Evolutionary conservation across 2,888 invertebrate genomes (phyloP), one percentile per base, ranked within the genome.

Genomic region (Deilephila porcellus): DNA sequence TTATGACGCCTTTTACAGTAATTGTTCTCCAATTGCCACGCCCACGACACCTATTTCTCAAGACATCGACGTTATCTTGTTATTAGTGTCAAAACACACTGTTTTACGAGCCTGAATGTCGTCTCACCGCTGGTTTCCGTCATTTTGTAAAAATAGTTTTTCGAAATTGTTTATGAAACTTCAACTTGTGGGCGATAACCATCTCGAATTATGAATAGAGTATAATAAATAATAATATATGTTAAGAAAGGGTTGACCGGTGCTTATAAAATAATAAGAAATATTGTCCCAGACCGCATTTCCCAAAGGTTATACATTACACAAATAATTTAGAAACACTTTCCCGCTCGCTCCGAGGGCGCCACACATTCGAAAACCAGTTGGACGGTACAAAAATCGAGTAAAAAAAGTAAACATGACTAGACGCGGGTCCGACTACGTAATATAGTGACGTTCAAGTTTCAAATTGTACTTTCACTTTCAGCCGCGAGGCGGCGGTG

Each of bases 381-480:
- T 74, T 74, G 11, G 25, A 70, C 59, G 60, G 19, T 53, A 71
- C 32, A 73, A 76, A 75, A 77, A 78, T 75, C 64, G 76, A 71
- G 71, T 71, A 78, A 78, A 78, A 80, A 80, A 82, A 79, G 78
- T 80, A 81, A 81, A 81, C 77, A 78, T 76, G 72, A 71, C 72
- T 77, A 79, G 79, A 75, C 75, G 79, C 78, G 76, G 74, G 72
- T 67, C 71, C 74, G 71, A 25, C 77, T 76, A 81, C 84, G 85
- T 86, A 87, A 86, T 84, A 81, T 67, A 52, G 80, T 87, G 88
- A 88, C 88, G 88, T 85, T 83, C 76, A 81, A 80, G 85, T 85
- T 86, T 85, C 82, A 84, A 86, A 86, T 82, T 78, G 81, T 83
- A 86, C 90, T 90, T 90, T 90, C 90, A 90, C 90, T 90, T 83